phyloP scores from a whole-genome alignment of 2,888 invertebrate genomes.

The Athetis lepigone region DNA sequence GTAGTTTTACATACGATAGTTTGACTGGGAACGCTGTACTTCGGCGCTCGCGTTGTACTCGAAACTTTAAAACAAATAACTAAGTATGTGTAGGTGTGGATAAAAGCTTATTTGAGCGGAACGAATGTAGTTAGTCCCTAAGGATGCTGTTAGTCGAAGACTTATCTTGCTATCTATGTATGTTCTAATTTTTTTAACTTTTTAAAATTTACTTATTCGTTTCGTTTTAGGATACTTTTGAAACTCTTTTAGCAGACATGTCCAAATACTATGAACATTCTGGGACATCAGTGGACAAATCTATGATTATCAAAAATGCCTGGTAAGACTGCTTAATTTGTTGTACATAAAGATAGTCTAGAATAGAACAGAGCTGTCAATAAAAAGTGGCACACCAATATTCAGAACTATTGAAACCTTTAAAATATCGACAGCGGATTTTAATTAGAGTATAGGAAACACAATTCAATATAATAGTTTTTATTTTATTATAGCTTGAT shows the following conservation, averaged over 20 bases:
- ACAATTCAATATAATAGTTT: neutral
- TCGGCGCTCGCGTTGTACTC: no score
- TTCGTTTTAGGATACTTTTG: constrained; percentile 81
- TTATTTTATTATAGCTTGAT: neutral
- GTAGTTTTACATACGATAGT: no score
- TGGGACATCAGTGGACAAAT: constrained; percentile 83
- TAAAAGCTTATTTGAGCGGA: no score
- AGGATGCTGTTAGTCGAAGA: no score
- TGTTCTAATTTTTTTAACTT: neutral
- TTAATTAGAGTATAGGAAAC: neutral
- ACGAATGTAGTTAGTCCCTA: no score
- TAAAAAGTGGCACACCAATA: neutral
- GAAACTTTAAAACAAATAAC: no score
- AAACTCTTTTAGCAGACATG: constrained; percentile 88
- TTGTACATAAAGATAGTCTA: neutral
- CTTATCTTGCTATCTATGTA: no score
- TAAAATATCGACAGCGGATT: no score
- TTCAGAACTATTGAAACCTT: no score
- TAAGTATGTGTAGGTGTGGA: no score
- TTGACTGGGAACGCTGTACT: no score
- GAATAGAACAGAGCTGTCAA: neutral
- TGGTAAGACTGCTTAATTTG: constrained; percentile 75
- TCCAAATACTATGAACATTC: constrained; percentile 82
- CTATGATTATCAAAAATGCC: constrained; percentile 83
- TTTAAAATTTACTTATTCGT: constrained; percentile 1